Evolutionary conservation across 2,888 invertebrate genomes (phyloP).

Genomic region (Quadroppia sp.): DNA sequence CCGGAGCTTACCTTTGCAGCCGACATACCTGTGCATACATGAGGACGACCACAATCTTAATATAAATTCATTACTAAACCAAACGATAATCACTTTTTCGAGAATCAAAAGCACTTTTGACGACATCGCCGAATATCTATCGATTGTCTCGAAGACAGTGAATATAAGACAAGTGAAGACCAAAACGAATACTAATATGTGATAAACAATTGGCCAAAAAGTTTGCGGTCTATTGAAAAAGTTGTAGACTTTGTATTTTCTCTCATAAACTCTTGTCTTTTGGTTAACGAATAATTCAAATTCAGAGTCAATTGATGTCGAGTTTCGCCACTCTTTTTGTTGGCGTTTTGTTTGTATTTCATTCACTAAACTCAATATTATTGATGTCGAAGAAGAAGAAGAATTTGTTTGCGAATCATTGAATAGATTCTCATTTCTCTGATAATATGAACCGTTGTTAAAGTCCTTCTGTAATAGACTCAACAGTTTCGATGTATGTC

Average conservation of each 20-base stretch:
- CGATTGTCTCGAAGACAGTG: neutral
- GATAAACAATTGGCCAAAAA: neutral
- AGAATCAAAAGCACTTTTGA: constrained; percentile 11
- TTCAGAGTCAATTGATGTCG: too few relatives aligned
- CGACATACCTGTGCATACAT: constrained; percentile 27
- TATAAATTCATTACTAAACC: constrained; percentile 36
- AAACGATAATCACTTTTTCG: constrained; percentile 36
- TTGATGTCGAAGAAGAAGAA: too few relatives aligned
- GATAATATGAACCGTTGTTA: too few relatives aligned
- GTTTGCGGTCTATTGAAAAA: constrained; percentile 26
- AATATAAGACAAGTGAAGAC: constrained; percentile 32
- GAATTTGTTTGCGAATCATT: too few relatives aligned
- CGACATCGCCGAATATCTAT: neutral
- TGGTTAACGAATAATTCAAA: too few relatives aligned
- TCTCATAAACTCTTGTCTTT: too few relatives aligned
- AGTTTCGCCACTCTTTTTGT: too few relatives aligned
- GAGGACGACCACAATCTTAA: constrained; percentile 35
- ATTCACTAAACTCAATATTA: too few relatives aligned
- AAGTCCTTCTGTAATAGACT: too few relatives aligned
- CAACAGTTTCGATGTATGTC: too few relatives aligned
- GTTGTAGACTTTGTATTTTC: constrained; percentile 4
- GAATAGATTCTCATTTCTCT: too few relatives aligned
- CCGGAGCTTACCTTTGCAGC: constrained; percentile 16
- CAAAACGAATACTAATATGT: constrained; percentile 27
- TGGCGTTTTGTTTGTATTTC: too few relatives aligned